These are phyloP conservation scores for Netta rufina DNA, from an alignment of 2,797 vertebrate genomes.

Conservation along the genomic window DNA sequence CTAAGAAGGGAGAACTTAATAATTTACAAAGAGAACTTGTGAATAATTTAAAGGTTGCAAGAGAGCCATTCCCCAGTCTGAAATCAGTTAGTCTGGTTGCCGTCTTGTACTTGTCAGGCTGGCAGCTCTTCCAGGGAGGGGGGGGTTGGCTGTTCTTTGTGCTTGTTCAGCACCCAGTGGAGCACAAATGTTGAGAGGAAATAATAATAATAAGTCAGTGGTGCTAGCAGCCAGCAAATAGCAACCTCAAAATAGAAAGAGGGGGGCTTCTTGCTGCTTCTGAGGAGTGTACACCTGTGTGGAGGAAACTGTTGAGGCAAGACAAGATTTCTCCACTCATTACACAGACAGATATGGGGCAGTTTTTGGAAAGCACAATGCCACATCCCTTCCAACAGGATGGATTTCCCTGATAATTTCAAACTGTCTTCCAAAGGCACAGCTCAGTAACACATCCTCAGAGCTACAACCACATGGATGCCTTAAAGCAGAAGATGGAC, in stretches of 20 bases:
- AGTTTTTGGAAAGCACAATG: not conserved
- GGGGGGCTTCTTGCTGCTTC: not conserved
- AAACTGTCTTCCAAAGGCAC: not conserved
- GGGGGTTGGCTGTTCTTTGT: not conserved
- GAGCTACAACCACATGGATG: not conserved
- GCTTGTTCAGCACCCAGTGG: not conserved
- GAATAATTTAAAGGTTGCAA: conserved; percentile 47
- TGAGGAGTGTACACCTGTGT: not conserved
- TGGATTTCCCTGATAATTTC: not conserved
- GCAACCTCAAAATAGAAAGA: not conserved
- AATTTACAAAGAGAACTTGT: conserved; percentile 35
- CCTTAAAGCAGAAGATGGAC: not conserved
- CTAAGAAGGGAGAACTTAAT: conserved; percentile 47
- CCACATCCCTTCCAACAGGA: not conserved
- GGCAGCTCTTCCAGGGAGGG: not conserved
- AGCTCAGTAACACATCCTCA: too few species aligned
- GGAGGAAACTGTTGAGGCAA: not conserved
- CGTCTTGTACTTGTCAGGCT: not conserved
- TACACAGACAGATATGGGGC: not conserved
- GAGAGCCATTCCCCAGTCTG: conserved; percentile 21
- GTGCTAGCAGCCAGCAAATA: not conserved
- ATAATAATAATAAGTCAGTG: not conserved
- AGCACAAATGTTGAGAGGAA: not conserved
- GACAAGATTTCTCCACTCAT: not conserved
- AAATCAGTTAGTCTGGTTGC: conserved; percentile 20